Base-by-base conservation (phyloP, 30 jellyfish, hydroid and myxozoan species). In the Catostylus mosaicus region DNA sequence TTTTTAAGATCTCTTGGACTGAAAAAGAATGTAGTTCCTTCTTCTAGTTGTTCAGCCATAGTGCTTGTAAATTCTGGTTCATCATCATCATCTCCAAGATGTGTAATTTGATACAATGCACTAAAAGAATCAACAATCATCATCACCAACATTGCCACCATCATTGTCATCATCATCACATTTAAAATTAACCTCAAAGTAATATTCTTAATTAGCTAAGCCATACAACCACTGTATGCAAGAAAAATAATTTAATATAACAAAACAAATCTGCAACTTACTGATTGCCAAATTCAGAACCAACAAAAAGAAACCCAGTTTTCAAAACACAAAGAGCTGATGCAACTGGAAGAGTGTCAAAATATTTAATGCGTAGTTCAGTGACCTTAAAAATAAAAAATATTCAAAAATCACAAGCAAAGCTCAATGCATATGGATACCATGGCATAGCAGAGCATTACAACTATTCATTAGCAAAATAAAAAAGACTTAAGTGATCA, bases 31-130 rank as follows among this genome's bases (percentile, higher is more conserved):
- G 97, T 95, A 7, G 96, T 88, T 24, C 98, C 98, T 57, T 89
- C 97, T 22, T 95, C 97, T 9, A 89, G 84, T 51, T 89, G 97
- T 26, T 96, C 88, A 3, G 97, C 97, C 96, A 89, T 87, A 16
- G 82, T 37, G 83, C 97, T 83, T 24, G 97, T 83, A 64, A 95
- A 95, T 54, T 95, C 97, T n/a, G 97, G 99, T 67, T 89, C 97
- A 14, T 89, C 96, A 64, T 95, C 97, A 62, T 95, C 99, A 75
- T 95, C 99, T 6, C 99, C 99, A 51, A 95, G 97, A 88, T 95
- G 97, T 9, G 97, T 89, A 37, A 95, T 95, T 67, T 95, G 99
- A 54, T 95, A 95, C 84, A 95, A 47, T 5, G 98, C 97, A 82
- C 98, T 92, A 52, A 22, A 60, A 66, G 63, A 40, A 48, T 48